Conservation (phyloP, 2,888 invertebrate species). For the Belgica antarctica region DNA sequence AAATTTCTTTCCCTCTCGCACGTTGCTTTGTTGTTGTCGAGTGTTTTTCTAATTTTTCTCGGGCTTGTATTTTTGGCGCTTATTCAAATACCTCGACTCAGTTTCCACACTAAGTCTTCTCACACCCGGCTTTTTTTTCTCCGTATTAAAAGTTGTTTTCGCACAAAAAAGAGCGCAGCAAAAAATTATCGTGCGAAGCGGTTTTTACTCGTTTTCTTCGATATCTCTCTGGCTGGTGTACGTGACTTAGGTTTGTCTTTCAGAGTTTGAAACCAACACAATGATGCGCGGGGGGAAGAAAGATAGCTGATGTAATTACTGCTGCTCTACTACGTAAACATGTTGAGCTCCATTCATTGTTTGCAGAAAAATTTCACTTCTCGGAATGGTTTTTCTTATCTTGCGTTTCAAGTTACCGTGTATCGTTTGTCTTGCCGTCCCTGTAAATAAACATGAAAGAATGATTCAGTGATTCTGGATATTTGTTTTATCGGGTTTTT, state of each 20-base stretch:
- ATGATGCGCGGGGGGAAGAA: neutral
- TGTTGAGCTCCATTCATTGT: neutral
- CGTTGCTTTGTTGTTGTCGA: neutral
- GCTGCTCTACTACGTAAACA: neutral
- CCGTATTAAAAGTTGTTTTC: neutral
- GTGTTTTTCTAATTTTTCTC: neutral
- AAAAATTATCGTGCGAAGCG: neutral
- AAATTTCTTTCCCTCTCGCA: neutral
- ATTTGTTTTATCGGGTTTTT: neutral
- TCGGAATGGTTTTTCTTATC: neutral
- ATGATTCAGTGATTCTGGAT: neutral
- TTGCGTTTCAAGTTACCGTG: too few species aligned
- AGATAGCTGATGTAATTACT: conserved; percentile 7
- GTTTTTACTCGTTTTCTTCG: neutral
- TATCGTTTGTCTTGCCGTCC: neutral
- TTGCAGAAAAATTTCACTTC: neutral
- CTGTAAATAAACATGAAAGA: neutral
- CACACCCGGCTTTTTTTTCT: neutral
- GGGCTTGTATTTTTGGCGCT: neutral
- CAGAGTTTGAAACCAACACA: conserved; percentile 1
- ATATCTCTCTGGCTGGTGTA: conserved; percentile 11
- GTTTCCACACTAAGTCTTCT: too few species aligned
- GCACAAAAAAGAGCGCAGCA: neutral
- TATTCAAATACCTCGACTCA: neutral
- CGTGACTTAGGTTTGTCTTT: conserved; percentile 10